A percentile compares a stretch with the other conserved stretches of the same genome.
phyloP scores from a whole-genome alignment of 2,113 vertebrate genomes.

The Toxotes chatareus region DNA sequence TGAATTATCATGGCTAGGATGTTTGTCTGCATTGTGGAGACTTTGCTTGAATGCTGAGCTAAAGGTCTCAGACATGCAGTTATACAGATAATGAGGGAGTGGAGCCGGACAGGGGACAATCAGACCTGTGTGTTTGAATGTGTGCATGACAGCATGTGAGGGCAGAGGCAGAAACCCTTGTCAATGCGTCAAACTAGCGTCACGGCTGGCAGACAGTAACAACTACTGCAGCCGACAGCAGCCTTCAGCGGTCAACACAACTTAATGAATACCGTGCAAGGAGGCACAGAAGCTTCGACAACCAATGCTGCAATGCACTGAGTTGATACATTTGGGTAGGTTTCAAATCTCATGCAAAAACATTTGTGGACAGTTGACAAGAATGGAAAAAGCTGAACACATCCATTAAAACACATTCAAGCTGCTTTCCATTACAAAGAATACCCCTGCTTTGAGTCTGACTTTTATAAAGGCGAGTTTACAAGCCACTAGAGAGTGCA shows the following conservation, averaged over 20 bases:
- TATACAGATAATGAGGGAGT: conserved; percentile 77
- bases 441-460: conserved; percentile 36
- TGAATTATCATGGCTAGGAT: conserved; percentile 69
- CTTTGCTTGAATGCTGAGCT: conserved; percentile 41
- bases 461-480: conserved; percentile 56
- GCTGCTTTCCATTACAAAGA: conserved; percentile 50
- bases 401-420: conserved; percentile 38
- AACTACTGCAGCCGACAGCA: conserved; percentile 19
- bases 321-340: neutral
- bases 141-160: conserved; percentile 28
- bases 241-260: conserved; percentile 23
- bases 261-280: conserved; percentile 7
- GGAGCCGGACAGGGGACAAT: conserved; percentile 74
- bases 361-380: neutral
- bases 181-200: conserved; percentile 44
- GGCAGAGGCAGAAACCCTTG: conserved; percentile 12
- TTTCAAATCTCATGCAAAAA: conserved; percentile 11
- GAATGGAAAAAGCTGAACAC: conserved; percentile 43
- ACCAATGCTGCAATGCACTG: neutral
- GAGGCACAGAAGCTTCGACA: neutral
- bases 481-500: conserved; percentile 48
- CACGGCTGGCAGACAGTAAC: conserved; percentile 40
- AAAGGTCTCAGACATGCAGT: conserved; percentile 76
- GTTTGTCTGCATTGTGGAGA: conserved; percentile 59
- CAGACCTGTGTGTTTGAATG: conserved; percentile 65